Evolutionary conservation across 2,797 vertebrate species (phyloP).

Genomic region (Atherinosoma microstoma): DNA sequence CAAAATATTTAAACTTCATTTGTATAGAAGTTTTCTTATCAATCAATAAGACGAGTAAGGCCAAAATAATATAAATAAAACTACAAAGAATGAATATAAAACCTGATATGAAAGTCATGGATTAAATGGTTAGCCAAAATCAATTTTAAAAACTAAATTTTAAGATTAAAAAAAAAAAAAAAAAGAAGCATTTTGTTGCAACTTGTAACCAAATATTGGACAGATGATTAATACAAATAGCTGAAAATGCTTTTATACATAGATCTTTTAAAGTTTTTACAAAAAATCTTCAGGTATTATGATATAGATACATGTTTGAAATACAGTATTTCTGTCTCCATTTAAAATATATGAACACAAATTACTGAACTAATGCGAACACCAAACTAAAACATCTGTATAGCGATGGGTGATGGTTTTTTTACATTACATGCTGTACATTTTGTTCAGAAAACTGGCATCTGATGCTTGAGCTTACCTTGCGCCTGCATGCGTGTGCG

Average conservation of each 20-base stretch:
- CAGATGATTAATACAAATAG: neutral
- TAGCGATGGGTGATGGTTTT: neutral
- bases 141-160: neutral
- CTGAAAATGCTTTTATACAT: too few species aligned
- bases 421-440: neutral
- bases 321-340: too few species aligned
- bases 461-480: slow-evolving; percentile 79
- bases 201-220: neutral
- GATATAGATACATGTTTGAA: neutral
- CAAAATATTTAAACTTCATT: too few species aligned
- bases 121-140: too few species aligned
- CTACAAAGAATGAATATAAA: too few species aligned
- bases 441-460: too few species aligned
- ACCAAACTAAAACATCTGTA: neutral
- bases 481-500: slow-evolving; percentile 99
- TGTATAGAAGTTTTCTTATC: too few species aligned
- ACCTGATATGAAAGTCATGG: too few species aligned
- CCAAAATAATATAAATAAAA: too few species aligned
- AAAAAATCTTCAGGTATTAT: neutral
- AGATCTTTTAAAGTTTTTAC: neutral
- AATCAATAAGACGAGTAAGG: too few species aligned
- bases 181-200: neutral
- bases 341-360: neutral
- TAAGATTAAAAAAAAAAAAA: neutral
- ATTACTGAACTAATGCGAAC: neutral